Evolutionary conservation across 2,888 invertebrate genomes (phyloP).

Genomic region (Latrodectus hesperus): DNA sequence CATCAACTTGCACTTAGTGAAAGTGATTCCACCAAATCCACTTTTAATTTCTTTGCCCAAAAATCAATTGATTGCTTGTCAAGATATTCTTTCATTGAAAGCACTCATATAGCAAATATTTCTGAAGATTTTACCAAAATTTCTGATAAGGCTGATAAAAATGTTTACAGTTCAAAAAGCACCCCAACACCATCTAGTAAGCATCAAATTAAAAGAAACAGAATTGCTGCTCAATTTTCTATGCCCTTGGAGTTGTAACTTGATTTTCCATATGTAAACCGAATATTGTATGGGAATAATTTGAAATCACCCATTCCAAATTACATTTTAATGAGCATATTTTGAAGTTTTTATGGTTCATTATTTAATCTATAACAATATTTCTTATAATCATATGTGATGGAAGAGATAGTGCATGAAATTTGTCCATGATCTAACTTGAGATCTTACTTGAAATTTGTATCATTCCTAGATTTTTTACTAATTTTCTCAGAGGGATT

Average conservation of each 20-base stretch:
- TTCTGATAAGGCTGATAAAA: not conserved
- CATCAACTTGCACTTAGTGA: too few relatives aligned
- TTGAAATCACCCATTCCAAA: not conserved
- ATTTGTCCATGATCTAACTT: too few relatives aligned
- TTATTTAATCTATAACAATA: slow-evolving; percentile 31
- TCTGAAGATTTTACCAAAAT: slow-evolving; percentile 23
- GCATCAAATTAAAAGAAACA: slow-evolving; percentile 28
- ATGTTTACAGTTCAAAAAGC: slow-evolving; percentile 52
- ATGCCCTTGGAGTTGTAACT: slow-evolving; percentile 34
- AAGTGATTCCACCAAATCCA: too few relatives aligned
- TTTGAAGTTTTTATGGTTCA: slow-evolving; percentile 61
- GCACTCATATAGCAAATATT: too few relatives aligned
- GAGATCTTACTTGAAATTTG: too few relatives aligned
- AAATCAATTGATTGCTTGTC: not conserved
- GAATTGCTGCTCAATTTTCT: slow-evolving; percentile 64
- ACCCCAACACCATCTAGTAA: slow-evolving; percentile 35
- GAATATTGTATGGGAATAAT: not conserved
- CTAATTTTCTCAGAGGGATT: too few relatives aligned
- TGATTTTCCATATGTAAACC: not conserved
- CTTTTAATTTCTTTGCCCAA: not conserved
- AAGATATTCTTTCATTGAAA: too few relatives aligned
- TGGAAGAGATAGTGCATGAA: too few relatives aligned
- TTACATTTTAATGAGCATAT: slow-evolving; percentile 50
- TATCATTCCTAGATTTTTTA: too few relatives aligned
- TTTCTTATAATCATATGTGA: too few relatives aligned